phyloP scores from a whole-genome alignment of 2,113 vertebrate genomes.

The Alethe diademata region DNA sequence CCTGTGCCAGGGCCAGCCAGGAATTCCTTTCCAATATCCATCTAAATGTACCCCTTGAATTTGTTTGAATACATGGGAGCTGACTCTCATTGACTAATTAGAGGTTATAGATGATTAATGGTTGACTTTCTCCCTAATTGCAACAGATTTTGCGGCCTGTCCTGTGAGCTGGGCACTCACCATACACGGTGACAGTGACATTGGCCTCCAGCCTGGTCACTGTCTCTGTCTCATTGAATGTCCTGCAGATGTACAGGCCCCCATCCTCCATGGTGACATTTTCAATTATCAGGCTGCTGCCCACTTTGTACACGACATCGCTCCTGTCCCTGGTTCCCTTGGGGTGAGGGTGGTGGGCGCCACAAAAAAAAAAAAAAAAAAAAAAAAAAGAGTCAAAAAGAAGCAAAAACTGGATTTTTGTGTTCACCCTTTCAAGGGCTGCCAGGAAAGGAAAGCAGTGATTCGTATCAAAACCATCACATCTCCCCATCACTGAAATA shows the following conservation, averaged over 20 bases:
- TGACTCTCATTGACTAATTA: neutral
- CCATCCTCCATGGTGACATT: conserved; percentile 79
- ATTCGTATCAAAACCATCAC: neutral
- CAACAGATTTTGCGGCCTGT: neutral
- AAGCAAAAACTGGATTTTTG: neutral
- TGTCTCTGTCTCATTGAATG: neutral
- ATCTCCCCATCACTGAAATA: neutral
- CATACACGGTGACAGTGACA: conserved; percentile 71
- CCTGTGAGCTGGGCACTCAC: conserved; percentile 64
- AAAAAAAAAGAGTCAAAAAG: neutral
- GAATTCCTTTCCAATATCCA: neutral
- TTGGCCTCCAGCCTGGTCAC: conserved; percentile 26
- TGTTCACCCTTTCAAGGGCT: neutral
- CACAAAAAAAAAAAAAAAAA: neutral
- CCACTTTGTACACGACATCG: neutral
- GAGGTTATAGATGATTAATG: neutral
- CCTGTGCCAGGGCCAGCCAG: neutral
- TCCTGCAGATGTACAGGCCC: conserved; percentile 79
- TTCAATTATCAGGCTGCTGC: conserved; percentile 65
- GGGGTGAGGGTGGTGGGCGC: conserved; percentile 13
- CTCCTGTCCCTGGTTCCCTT: neutral
- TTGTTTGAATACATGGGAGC: neutral
- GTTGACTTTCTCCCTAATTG: neutral
- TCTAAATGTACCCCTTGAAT: neutral
- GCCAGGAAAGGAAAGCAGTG: neutral